A percentile compares a stretch with the other conserved stretches of the same genome.
These are phyloP conservation scores for Lichenostomus cassidix DNA, from an alignment of 2,113 vertebrate species.

Conservation along the genomic window DNA sequence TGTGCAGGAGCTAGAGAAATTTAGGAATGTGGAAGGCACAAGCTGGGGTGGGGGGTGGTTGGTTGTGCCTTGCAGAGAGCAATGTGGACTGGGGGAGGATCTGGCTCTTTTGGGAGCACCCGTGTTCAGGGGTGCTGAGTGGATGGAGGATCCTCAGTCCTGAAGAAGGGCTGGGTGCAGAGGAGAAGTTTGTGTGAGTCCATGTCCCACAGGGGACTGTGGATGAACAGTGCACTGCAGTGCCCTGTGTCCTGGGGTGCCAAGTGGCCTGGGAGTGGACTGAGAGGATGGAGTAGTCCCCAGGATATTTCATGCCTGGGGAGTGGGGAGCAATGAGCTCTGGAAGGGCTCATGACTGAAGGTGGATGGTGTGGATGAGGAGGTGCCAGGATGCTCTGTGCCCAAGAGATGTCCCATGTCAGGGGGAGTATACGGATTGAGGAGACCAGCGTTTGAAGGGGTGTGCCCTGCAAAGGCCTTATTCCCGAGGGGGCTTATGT, in stretches of 20 bases:
- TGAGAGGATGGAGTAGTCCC: neutral
- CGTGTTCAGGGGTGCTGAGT: neutral
- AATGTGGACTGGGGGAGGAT: neutral
- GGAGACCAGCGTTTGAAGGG: neutral
- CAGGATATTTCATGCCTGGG: neutral
- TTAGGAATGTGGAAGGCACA: neutral
- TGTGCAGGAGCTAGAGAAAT: neutral
- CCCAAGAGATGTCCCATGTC: neutral
- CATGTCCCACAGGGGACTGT: neutral
- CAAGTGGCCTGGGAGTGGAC: neutral
- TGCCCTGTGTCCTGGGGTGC: neutral
- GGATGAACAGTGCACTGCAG: neutral
- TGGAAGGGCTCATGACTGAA: neutral
- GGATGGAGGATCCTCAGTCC: neutral
- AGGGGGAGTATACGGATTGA: neutral
- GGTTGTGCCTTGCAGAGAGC: neutral
- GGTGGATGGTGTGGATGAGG: neutral
- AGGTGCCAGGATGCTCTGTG: neutral
- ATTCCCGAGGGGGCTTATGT: accelerated
- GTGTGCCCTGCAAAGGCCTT: neutral
- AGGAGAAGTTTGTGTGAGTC: neutral
- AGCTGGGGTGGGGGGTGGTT: neutral
- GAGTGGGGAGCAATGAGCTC: accelerated
- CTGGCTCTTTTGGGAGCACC: neutral
- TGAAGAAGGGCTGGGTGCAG: neutral